Percentiles rank a stretch among this genome's conserved stretches.
Conservation (phyloP, 2,888 invertebrate genomes). For the Campoletis raptor region DNA sequence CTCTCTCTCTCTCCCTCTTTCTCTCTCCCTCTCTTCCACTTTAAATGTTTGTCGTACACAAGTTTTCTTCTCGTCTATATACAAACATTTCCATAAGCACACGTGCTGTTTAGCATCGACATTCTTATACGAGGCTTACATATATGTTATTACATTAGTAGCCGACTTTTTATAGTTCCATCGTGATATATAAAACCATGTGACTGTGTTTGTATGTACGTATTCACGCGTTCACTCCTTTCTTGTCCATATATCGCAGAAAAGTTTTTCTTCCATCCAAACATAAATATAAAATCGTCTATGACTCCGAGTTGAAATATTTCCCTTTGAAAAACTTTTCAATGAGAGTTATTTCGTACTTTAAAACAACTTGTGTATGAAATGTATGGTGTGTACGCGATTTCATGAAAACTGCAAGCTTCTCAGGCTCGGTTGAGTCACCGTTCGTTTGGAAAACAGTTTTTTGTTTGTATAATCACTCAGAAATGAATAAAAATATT, state of each 20-base stretch:
- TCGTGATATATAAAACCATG: conserved; percentile 40
- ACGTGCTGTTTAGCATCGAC: conserved; percentile 24
- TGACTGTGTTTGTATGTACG: conserved; percentile 13
- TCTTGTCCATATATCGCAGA: conserved; percentile 41
- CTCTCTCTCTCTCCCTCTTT: background rate
- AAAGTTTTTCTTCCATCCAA: conserved; percentile 13
- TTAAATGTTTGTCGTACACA: conserved; percentile 24
- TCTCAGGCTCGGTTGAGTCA: background rate
- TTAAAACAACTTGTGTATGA: background rate
- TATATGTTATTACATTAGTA: conserved; percentile 15
- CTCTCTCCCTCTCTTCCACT: background rate
- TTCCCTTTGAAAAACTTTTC: conserved; percentile 18
- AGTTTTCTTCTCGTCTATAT: conserved; percentile 29
- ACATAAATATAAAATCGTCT: conserved; percentile 27
- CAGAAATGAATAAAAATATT: background rate
- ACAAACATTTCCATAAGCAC: conserved; percentile 18
- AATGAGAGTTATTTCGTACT: conserved; percentile 7
- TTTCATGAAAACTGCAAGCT: background rate
- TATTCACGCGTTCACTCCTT: conserved; percentile 35
- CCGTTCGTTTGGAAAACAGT: background rate
- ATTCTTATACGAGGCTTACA: conserved; percentile 26
- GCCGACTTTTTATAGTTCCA: conserved; percentile 53
- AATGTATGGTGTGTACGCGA: background rate
- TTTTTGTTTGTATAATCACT: background rate
- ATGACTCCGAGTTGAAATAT: conserved; percentile 12